Percentiles rank a stretch among this genome's conserved stretches.
These are phyloP conservation scores for Pyrgilauda ruficollis DNA, from an alignment of 2,113 vertebrate genomes.

Conservation along the genomic window DNA sequence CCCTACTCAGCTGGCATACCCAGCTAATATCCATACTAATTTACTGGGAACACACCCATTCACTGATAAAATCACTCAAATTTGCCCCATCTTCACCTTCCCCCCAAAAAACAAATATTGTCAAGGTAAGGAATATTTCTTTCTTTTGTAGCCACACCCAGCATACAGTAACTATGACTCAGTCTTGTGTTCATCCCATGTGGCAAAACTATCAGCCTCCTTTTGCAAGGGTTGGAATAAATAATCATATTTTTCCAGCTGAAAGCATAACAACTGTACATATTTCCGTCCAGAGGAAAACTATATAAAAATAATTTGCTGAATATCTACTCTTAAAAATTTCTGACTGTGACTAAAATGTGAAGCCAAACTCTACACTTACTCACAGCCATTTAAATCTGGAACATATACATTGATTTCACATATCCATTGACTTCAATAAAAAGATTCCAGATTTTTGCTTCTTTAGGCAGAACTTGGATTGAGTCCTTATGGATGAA, in stretches of 20 bases:
- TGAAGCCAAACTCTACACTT: background rate
- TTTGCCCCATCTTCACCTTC: background rate
- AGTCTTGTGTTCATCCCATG: background rate
- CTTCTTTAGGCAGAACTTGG: background rate
- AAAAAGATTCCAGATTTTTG: background rate
- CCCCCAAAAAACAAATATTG: background rate
- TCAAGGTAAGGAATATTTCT: constrained; percentile 20
- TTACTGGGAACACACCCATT: background rate
- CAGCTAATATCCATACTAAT: background rate
- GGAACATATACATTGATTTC: background rate
- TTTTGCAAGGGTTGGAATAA: constrained; percentile 1
- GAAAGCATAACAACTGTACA: background rate
- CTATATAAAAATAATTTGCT: background rate
- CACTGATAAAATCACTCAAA: background rate
- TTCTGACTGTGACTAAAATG: background rate
- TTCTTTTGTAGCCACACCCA: background rate
- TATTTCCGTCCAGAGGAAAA: background rate
- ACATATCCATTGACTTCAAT: background rate
- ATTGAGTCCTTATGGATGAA: background rate
- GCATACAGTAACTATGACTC: constrained; percentile 21
- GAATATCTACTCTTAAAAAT: background rate
- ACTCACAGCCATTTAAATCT: background rate
- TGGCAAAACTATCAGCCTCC: background rate
- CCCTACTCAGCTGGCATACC: background rate
- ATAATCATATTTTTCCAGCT: background rate